phyloP scores from a whole-genome alignment of 2,888 invertebrate species.

The Hyles lineata region DNA sequence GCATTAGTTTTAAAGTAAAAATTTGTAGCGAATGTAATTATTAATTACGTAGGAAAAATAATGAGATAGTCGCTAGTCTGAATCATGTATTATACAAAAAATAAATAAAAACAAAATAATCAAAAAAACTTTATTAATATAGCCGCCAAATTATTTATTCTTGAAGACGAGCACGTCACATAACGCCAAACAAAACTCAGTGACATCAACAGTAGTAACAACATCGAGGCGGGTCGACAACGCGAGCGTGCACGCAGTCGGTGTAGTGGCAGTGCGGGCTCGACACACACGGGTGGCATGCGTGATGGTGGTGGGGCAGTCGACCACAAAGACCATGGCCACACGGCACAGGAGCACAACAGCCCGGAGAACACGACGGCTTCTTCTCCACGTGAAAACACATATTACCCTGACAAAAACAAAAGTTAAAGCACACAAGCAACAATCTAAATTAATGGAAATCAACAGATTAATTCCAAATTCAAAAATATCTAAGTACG shows the following conservation, averaged over 20 bases:
- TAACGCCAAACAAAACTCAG: slow-evolving; percentile 36
- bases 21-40: too few species aligned
- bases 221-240: slow-evolving; percentile 43
- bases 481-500: slow-evolving; percentile 33
- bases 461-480: slow-evolving; percentile 28
- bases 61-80: too few species aligned
- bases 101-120: slow-evolving; percentile 36
- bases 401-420: slow-evolving; percentile 67
- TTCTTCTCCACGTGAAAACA: slow-evolving; percentile 69
- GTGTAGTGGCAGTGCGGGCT: slow-evolving; percentile 52
- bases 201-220: slow-evolving; percentile 51
- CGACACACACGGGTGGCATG: slow-evolving; percentile 39
- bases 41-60: too few species aligned
- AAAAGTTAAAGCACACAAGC: slow-evolving; percentile 37
- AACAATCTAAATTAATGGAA: slow-evolving; percentile 31
- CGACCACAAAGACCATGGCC: slow-evolving; percentile 37
- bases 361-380: slow-evolving; percentile 36
- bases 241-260: slow-evolving; percentile 50
- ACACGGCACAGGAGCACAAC: slow-evolving; percentile 34
- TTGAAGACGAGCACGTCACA: slow-evolving; percentile 43
- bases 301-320: slow-evolving; percentile 47
- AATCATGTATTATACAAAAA: slow-evolving; percentile 12
- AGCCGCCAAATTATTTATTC: slow-evolving; percentile 61
- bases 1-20: too few species aligned
- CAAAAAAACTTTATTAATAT: slow-evolving; percentile 51